Percentiles rank a stretch among this genome's conserved stretches.
Conservation (phyloP, 2,888 invertebrate genomes). For the Sturmia bella region DNA sequence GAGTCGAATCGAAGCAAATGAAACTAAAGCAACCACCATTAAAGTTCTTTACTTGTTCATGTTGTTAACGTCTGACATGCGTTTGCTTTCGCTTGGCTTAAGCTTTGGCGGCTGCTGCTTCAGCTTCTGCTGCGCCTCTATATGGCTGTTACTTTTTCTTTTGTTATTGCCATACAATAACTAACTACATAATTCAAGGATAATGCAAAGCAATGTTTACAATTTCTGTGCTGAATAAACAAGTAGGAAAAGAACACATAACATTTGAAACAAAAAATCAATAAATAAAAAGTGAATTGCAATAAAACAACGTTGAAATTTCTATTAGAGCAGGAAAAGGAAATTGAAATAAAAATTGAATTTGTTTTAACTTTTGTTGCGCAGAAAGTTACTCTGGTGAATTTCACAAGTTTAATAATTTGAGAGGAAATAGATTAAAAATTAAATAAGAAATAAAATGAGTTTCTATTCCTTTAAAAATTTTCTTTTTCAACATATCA, state of each 20-base stretch:
- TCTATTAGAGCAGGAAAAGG: conserved; percentile 52
- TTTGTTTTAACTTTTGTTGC: conserved; percentile 39
- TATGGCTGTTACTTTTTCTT: background rate
- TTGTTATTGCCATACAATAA: conserved; percentile 59
- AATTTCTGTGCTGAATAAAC: conserved; percentile 57
- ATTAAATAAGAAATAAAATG: too few relatives aligned
- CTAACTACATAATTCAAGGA: conserved; percentile 70
- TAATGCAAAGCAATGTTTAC: conserved; percentile 67
- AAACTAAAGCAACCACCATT: conserved; percentile 54
- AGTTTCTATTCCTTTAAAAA: too few relatives aligned
- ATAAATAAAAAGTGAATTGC: conserved; percentile 64
- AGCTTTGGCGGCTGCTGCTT: conserved; percentile 3
- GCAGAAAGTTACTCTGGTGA: conserved; percentile 11
- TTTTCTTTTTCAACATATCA: too few relatives aligned
- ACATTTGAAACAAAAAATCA: conserved; percentile 41
- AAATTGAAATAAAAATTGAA: conserved; percentile 61
- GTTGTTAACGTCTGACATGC: conserved; percentile 62
- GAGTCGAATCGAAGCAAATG: conserved; percentile 21
- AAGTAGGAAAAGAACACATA: conserved; percentile 47
- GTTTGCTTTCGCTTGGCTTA: conserved; percentile 55
- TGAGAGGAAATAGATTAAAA: background rate
- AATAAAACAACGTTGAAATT: conserved; percentile 54
- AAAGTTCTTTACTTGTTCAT: conserved; percentile 53
- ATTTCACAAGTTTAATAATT: background rate
- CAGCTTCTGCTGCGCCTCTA: background rate